Conservation (phyloP, 2,888 invertebrate species). For the Neoscelio sp. region DNA sequence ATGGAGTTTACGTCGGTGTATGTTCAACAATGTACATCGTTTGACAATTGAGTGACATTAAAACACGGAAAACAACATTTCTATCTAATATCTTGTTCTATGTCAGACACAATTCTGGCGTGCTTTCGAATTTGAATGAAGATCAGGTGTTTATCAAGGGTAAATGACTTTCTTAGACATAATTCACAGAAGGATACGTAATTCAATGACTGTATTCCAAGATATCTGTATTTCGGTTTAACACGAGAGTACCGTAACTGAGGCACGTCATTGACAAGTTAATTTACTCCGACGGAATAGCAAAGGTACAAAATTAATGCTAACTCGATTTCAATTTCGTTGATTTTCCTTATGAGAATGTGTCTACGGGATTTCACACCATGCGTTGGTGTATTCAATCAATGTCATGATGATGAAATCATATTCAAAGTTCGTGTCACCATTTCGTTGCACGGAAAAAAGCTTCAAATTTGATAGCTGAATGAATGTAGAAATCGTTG, state of each 20-base stretch:
- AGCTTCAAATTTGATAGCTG: neutral
- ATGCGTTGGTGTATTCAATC: conserved; percentile 38
- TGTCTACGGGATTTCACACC: conserved; percentile 10
- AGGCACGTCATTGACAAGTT: conserved; percentile 46
- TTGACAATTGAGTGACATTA: conserved; percentile 11
- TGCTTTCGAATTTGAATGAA: conserved; percentile 36
- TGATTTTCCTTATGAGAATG: conserved; percentile 46
- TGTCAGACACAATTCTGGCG: neutral
- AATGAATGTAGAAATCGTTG: no score
- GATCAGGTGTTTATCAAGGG: conserved; percentile 43
- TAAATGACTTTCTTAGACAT: conserved; percentile 33
- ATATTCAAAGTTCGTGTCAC: neutral
- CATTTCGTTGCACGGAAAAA: neutral
- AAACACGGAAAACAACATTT: conserved; percentile 9
- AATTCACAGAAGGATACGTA: conserved; percentile 42
- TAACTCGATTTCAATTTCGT: conserved; percentile 45
- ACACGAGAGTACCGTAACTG: conserved; percentile 6
- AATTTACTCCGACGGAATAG: conserved; percentile 42
- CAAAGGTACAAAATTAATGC: conserved; percentile 58
- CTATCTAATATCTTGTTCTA: no score
- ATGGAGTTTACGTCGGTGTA: no score
- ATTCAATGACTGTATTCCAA: conserved; percentile 33
- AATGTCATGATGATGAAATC: conserved; percentile 28
- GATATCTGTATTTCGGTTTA: conserved; percentile 37
- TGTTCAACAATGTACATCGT: no score